These are phyloP conservation scores for Plecotus auritus DNA, from an alignment of 2,113 vertebrate species.

Conservation along the genomic window DNA sequence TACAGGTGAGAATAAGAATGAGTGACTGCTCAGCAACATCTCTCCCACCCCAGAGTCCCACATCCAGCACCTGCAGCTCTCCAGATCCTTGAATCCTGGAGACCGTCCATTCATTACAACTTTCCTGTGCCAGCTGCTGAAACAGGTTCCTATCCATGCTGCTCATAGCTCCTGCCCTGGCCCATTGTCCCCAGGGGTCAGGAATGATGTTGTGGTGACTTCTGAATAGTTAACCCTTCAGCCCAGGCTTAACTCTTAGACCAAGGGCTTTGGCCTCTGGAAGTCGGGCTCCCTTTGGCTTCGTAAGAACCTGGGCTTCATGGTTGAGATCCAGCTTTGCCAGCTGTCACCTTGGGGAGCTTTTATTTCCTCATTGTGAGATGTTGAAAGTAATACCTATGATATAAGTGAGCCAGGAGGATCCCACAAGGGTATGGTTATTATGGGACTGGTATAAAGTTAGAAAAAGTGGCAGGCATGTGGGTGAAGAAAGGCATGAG, in stretches of 20 bases:
- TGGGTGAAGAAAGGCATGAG: background rate
- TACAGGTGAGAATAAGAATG: fast-evolving
- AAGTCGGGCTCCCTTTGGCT: background rate
- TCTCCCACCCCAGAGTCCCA: background rate
- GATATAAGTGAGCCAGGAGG: background rate
- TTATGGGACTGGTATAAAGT: background rate
- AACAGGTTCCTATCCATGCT: background rate
- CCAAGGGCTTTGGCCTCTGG: background rate
- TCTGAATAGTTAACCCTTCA: background rate
- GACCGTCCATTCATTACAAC: background rate
- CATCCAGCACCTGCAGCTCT: background rate
- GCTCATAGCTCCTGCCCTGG: background rate
- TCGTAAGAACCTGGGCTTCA: background rate
- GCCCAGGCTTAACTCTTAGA: fast-evolving
- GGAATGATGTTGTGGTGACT: background rate
- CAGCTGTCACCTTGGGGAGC: background rate
- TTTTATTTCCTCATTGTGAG: background rate
- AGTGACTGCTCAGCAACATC: fast-evolving
- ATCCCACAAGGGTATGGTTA: fast-evolving
- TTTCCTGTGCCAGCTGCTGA: fast-evolving
- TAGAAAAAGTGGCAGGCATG: too few relatives aligned
- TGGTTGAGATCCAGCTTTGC: background rate
- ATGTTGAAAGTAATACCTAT: fast-evolving
- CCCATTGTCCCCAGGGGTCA: background rate
- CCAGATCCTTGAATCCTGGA: background rate